Conservation (phyloP, 2,888 invertebrate genomes). For the Catocala nupta region DNA sequence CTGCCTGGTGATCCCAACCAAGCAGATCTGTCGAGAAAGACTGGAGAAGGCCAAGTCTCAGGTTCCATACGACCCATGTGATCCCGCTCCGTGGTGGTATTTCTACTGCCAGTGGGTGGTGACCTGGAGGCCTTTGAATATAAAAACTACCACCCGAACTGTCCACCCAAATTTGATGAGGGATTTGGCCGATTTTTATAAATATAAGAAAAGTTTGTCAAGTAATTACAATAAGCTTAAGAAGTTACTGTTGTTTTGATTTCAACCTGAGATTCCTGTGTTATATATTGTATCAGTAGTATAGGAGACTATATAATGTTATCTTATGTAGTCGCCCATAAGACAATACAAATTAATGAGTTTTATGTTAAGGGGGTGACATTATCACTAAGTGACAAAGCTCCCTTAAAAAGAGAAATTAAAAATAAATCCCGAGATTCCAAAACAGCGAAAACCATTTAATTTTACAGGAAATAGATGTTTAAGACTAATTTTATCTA, state of each 20-base stretch:
- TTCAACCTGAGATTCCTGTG: not conserved
- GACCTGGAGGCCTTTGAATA: conserved; percentile 30
- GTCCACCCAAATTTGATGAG: conserved; percentile 54
- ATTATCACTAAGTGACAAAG: too few relatives aligned
- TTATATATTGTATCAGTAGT: too few relatives aligned
- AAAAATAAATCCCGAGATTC: too few relatives aligned
- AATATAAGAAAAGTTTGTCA: conserved; percentile 35
- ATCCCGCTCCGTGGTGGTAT: conserved; percentile 64
- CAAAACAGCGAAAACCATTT: too few relatives aligned
- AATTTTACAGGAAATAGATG: too few relatives aligned
- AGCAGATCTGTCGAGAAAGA: conserved; percentile 52
- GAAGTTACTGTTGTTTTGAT: not conserved
- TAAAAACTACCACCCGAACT: conserved; percentile 46
- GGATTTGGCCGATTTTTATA: conserved; percentile 41
- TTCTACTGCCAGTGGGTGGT: conserved; percentile 58
- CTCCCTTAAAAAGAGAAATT: too few relatives aligned
- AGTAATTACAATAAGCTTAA: conserved; percentile 3
- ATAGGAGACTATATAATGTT: too few relatives aligned
- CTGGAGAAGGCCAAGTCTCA: conserved; percentile 36
- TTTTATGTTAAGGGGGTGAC: too few relatives aligned
- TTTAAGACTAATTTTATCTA: too few relatives aligned
- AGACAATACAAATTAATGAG: too few relatives aligned
- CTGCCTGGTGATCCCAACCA: conserved; percentile 58
- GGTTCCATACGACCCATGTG: conserved; percentile 30
- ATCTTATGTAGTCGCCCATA: too few relatives aligned